Evolutionary conservation across 2,797 vertebrate genomes (phyloP).

Genomic region (Cygnus olor): DNA sequence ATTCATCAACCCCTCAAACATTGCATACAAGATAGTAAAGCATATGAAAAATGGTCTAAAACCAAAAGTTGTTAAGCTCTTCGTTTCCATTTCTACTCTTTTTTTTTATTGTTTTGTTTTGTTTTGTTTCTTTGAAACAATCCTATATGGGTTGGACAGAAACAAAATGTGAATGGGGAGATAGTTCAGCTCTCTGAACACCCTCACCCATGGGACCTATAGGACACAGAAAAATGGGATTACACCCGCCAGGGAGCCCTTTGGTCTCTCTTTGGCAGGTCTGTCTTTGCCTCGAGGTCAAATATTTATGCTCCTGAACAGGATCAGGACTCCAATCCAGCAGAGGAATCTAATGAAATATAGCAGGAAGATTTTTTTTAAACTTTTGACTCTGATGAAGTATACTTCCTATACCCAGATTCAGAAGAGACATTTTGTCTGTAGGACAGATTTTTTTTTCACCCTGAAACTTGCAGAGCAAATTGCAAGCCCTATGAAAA

Average conservation of each 20-base stretch:
- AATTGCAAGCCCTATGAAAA: background rate
- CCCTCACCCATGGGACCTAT: background rate
- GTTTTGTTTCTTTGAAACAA: background rate
- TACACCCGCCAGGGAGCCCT: background rate
- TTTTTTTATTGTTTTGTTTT: background rate
- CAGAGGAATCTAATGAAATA: background rate
- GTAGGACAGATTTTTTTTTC: background rate
- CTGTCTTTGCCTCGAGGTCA: rapidly evolving
- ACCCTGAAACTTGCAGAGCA: background rate
- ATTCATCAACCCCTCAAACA: background rate
- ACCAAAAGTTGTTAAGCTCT: background rate
- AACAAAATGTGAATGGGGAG: background rate
- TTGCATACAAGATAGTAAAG: background rate
- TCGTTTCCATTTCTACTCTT: background rate
- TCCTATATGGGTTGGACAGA: background rate
- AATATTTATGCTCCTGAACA: background rate
- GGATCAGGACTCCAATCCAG: background rate
- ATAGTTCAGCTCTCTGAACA: background rate
- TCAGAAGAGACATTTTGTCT: background rate
- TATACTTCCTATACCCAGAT: too few species aligned
- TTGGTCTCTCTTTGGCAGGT: background rate
- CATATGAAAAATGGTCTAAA: background rate
- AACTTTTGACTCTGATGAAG: background rate
- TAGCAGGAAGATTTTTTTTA: background rate
- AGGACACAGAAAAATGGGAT: rapidly evolving